Evolutionary conservation across 2,797 vertebrate species (phyloP).

Genomic region (Knipowitschia caucasica): DNA sequence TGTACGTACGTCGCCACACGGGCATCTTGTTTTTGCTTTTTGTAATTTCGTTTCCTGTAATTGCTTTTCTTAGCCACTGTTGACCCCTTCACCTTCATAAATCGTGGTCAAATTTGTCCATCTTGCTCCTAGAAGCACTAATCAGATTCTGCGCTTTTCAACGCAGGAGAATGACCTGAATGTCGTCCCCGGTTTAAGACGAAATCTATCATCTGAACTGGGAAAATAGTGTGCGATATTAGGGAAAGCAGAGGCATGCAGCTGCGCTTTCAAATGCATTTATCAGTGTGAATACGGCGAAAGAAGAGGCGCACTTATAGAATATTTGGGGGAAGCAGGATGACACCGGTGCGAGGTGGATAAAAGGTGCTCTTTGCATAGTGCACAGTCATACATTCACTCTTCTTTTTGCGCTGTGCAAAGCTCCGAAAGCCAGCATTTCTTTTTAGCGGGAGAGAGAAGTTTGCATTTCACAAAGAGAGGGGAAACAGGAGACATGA

Average conservation of each 20-base stretch:
- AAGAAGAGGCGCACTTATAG: slow-evolving; percentile 9
- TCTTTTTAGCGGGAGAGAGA: background rate
- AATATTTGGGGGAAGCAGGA: slow-evolving; percentile 2
- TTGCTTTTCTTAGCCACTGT: slow-evolving; percentile 38
- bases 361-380: slow-evolving; percentile 48
- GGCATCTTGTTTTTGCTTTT: slow-evolving; percentile 32
- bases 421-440: slow-evolving; percentile 20
- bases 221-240: slow-evolving; percentile 30
- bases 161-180: slow-evolving; percentile 40
- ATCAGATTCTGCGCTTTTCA: slow-evolving; percentile 52
- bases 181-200: slow-evolving; percentile 40
- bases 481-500: slow-evolving; percentile 14
- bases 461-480: slow-evolving; percentile 5
- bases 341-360: slow-evolving; percentile 23
- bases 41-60: slow-evolving; percentile 49
- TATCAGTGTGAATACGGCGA: slow-evolving; percentile 9
- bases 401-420: slow-evolving; percentile 27
- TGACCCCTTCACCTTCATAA: slow-evolving; percentile 42
- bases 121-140: slow-evolving; percentile 34
- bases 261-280: slow-evolving; percentile 16
- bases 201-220: slow-evolving; percentile 19
- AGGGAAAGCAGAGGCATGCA: slow-evolving; percentile 20
- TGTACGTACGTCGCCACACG: background rate
- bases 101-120: slow-evolving; percentile 48
- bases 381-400: slow-evolving; percentile 46